Percentiles rank a stretch among this genome's conserved stretches.
phyloP scores from a whole-genome alignment of 2,797 vertebrate genomes.

The Cichlasoma orientale region DNA sequence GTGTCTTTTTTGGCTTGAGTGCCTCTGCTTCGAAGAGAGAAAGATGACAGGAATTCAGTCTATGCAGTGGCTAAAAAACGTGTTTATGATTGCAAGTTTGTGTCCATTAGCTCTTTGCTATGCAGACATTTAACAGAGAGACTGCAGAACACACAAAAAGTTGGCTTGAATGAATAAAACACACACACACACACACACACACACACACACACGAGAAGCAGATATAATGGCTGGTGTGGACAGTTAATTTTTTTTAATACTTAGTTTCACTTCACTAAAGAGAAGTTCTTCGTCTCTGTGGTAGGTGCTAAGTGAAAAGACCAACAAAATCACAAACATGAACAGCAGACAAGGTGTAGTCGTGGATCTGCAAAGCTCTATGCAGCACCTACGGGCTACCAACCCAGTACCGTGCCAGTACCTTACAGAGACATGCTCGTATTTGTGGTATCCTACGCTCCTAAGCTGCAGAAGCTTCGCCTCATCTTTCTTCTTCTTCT shows the following conservation, averaged over 20 bases:
- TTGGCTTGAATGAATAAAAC: neutral
- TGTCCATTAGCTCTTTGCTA: neutral
- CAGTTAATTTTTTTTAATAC: too few species aligned
- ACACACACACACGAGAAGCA: neutral
- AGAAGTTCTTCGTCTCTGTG: neutral
- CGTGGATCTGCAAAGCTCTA: neutral
- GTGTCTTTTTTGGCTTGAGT: neutral
- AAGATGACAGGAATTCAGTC: neutral
- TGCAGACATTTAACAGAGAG: neutral
- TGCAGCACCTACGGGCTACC: neutral
- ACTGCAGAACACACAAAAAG: neutral
- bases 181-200: fast-evolving
- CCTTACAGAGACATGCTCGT: neutral
- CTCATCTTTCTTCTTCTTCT: neutral
- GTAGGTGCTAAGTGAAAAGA: neutral
- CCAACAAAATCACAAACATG: neutral
- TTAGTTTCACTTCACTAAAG: neutral
- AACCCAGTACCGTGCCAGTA: neutral
- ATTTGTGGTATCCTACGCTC: neutral
- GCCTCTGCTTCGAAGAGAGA: neutral
- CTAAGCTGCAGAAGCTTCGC: neutral
- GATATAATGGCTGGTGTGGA: neutral
- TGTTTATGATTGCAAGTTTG: neutral
- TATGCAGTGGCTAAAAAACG: neutral
- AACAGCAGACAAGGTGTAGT: neutral